Conservation (phyloP, 2,888 invertebrate genomes). For the Campaea margaritaria region DNA sequence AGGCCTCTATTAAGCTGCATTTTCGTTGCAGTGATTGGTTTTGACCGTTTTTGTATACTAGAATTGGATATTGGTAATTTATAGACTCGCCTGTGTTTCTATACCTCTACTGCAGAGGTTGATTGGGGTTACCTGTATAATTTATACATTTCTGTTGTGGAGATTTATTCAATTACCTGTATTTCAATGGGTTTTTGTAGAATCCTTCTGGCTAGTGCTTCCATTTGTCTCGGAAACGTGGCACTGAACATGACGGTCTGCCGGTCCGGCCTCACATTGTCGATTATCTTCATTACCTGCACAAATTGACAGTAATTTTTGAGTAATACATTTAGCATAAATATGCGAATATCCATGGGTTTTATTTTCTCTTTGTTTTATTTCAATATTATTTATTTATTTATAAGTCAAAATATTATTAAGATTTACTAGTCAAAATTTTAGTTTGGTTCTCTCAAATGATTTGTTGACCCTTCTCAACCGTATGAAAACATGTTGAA, state of each 20-base stretch:
- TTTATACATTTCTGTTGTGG: not conserved
- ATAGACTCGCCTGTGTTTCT: not conserved
- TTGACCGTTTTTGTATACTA: too few relatives aligned
- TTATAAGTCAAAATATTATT: too few relatives aligned
- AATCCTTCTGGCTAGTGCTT: constrained; percentile 97
- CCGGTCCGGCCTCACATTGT: constrained; percentile 97
- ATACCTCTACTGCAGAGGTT: not conserved
- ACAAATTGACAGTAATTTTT: constrained; percentile 15
- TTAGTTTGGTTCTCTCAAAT: too few relatives aligned
- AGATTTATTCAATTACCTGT: constrained; percentile 77
- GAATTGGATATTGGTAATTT: too few relatives aligned
- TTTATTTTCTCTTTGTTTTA: too few relatives aligned
- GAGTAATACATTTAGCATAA: not conserved
- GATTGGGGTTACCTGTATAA: not conserved
- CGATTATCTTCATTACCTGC: constrained; percentile 97
- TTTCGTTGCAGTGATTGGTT: too few relatives aligned
- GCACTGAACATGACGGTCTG: constrained; percentile 99
- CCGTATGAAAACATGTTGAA: too few relatives aligned
- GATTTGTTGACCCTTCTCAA: too few relatives aligned
- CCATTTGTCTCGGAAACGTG: constrained; percentile 99
- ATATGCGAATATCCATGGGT: too few relatives aligned
- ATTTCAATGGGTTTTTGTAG: constrained; percentile 98
- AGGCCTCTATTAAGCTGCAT: too few relatives aligned
- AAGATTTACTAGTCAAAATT: too few relatives aligned
- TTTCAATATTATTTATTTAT: too few relatives aligned